phyloP scores from a whole-genome alignment of 2,113 vertebrate genomes.

The Neofelis nebulosa region DNA sequence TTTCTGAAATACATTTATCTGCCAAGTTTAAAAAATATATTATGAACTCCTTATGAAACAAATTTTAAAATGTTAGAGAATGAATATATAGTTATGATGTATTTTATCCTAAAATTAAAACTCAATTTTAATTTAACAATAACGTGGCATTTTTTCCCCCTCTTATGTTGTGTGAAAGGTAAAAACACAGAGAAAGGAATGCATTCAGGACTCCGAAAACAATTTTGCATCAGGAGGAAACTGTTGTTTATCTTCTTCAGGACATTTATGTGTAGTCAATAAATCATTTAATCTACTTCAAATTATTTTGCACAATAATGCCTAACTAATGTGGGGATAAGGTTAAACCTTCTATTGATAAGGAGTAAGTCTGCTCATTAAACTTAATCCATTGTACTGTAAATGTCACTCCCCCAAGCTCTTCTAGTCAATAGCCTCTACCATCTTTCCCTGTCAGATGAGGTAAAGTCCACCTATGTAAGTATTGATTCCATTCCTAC shows the following conservation, averaged over 20 bases:
- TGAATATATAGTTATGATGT: neutral
- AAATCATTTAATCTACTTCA: constrained; percentile 77
- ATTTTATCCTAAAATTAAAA: neutral
- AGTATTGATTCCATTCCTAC: constrained; percentile 62
- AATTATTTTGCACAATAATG: constrained; percentile 76
- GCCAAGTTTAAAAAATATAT: neutral
- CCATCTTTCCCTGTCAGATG: constrained; percentile 64
- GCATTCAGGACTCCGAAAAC: neutral
- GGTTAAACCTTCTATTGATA: constrained; percentile 75
- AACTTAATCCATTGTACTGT: constrained; percentile 65
- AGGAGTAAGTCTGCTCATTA: constrained; percentile 73
- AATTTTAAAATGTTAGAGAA: neutral
- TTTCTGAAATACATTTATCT: neutral
- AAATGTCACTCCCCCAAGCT: constrained; percentile 73
- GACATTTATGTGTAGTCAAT: constrained; percentile 60
- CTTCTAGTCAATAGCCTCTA: constrained; percentile 74
- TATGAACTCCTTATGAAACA: neutral
- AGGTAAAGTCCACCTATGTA: constrained; percentile 56
- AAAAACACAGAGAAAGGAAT: constrained; percentile 34
- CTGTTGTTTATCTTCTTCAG: constrained; percentile 64
- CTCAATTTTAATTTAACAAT: neutral
- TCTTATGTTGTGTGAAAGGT: neutral
- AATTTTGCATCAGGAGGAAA: neutral
- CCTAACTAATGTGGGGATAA: constrained; percentile 39
- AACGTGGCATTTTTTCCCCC: neutral